Percentiles rank a stretch among this genome's conserved stretches.
Evolutionary conservation across 2,888 invertebrate genomes (phyloP).

Genomic region (Gymnosoma rotundatum): DNA sequence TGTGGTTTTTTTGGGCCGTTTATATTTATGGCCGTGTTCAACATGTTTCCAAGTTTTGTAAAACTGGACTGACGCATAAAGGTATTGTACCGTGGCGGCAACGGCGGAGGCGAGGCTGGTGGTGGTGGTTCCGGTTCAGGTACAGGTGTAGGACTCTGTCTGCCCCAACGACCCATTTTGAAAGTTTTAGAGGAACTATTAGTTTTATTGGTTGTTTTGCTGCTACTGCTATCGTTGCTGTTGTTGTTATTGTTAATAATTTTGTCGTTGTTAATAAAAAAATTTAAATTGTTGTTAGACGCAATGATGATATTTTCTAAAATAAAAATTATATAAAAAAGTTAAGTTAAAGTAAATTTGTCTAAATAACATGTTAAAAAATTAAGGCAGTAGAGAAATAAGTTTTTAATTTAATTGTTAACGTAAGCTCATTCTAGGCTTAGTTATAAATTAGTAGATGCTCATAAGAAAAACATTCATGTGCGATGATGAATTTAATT

Average conservation of each 20-base stretch:
- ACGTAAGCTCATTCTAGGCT: too few relatives aligned
- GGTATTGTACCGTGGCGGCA: slow-evolving; percentile 77
- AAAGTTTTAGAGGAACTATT: slow-evolving; percentile 72
- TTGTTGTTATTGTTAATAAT: slow-evolving; percentile 23
- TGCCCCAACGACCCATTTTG: slow-evolving; percentile 81
- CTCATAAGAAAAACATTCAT: too few relatives aligned
- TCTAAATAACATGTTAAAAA: too few relatives aligned
- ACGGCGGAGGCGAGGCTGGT: slow-evolving; percentile 76
- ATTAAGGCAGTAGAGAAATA: too few relatives aligned
- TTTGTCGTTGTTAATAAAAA: slow-evolving; percentile 28
- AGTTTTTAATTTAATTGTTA: too few relatives aligned
- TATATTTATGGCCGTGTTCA: slow-evolving; percentile 85
- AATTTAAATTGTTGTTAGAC: slow-evolving; percentile 40
- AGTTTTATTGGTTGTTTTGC: slow-evolving; percentile 11
- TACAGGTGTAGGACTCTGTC: slow-evolving; percentile 80
- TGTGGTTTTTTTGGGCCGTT: slow-evolving; percentile 78
- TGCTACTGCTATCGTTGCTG: slow-evolving; percentile 7
- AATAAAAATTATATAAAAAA: background rate
- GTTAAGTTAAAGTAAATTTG: background rate
- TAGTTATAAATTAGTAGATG: too few relatives aligned
- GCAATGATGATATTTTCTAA: slow-evolving; percentile 59
- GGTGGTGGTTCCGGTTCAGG: slow-evolving; percentile 78
- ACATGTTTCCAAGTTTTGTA: slow-evolving; percentile 85
- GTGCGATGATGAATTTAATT: too few relatives aligned
- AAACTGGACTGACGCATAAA: slow-evolving; percentile 86